Percentiles rank a stretch among this genome's conserved stretches.
phyloP scores from a whole-genome alignment of 2,113 vertebrate genomes.

The Polyodon spathula region DNA sequence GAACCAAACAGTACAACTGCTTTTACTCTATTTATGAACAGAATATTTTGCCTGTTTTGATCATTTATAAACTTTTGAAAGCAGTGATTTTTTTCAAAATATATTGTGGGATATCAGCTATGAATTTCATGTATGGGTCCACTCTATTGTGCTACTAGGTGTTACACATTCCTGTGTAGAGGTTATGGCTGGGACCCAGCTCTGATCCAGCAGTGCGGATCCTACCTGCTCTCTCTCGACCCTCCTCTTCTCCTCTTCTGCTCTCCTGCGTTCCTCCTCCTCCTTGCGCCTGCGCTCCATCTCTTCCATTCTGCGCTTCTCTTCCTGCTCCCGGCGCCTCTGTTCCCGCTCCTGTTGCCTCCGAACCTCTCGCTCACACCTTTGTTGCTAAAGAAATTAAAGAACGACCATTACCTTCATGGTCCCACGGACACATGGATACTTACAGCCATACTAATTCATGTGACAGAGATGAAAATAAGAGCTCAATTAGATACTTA shows the following conservation, averaged over 20 bases:
- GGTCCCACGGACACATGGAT: too few relatives aligned
- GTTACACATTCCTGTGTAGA: too few relatives aligned
- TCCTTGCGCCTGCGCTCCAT: constrained; percentile 88
- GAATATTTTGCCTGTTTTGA: too few relatives aligned
- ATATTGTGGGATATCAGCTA: not conserved
- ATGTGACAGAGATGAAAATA: too few relatives aligned
- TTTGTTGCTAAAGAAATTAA: constrained; percentile 72
- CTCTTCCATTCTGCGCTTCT: constrained; percentile 85
- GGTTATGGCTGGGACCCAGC: too few relatives aligned
- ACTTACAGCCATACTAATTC: too few relatives aligned
- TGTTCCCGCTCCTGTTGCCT: constrained; percentile 95
- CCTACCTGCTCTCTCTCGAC: constrained; percentile 90
- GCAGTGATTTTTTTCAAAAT: too few relatives aligned
- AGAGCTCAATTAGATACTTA: too few relatives aligned
- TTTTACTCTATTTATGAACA: too few relatives aligned
- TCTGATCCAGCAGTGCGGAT: not conserved
- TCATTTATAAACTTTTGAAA: too few relatives aligned
- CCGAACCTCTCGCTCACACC: constrained; percentile 87
- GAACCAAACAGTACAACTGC: too few relatives aligned
- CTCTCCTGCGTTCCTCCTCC: constrained; percentile 86
- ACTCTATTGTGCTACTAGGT: not conserved
- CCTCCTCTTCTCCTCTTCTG: constrained; percentile 88
- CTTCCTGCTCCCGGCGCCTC: constrained; percentile 86
- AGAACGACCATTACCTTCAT: too few relatives aligned
- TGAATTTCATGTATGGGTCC: not conserved